Evolutionary conservation across 2,113 vertebrate genomes (phyloP), one percentile per base, ranked within the genome.

Genomic region (Mohoua ochrocephala): DNA sequence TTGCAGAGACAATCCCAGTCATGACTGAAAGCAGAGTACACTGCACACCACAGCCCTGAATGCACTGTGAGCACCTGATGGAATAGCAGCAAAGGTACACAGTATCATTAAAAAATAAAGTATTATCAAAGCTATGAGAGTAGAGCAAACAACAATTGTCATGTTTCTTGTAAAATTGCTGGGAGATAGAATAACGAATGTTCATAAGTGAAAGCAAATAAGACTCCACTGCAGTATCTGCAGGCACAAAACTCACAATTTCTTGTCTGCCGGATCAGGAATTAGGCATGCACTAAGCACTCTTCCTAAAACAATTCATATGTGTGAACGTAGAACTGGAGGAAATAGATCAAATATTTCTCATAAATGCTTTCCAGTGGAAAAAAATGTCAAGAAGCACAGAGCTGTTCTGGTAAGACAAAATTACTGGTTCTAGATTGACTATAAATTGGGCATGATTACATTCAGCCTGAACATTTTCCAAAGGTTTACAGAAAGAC

Each of bases 361-460:
- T 78, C 24, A 45, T 22, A 69, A 89, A 87, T 37, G 53, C 12
- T 21, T 80, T 85, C n/a, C 63, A 57, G 12, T 56, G 33, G 31
- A 56, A 89, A 87, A 59, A 89, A 85, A 85, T 7, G 18, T 65
- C 53, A 79, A 60, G 44, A 71, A 90, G 44, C 17, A 63, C 5
- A 52, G 23, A 88, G 23, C 26, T 77, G 19, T 21, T 64, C 56
- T 44, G 9, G 13, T 50, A 70, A 74, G 27, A 68, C 27, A 75
- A 92, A 86, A 73, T 44, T 37, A 82, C 56, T 68, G 39, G 30
- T 84, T 95, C 77, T 63, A 75, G 52, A 82, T 5, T 68, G 61
- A 50, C 57, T 64, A 31, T 71, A 82, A 85, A 83, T 44, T 42
- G 21, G 18, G 21, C 44, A 39, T 50, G 22, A 78, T 74, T 52